These are phyloP conservation scores for Oenanthe oenanthe DNA, from an alignment of 2,113 vertebrate species.

Conservation along the genomic window DNA sequence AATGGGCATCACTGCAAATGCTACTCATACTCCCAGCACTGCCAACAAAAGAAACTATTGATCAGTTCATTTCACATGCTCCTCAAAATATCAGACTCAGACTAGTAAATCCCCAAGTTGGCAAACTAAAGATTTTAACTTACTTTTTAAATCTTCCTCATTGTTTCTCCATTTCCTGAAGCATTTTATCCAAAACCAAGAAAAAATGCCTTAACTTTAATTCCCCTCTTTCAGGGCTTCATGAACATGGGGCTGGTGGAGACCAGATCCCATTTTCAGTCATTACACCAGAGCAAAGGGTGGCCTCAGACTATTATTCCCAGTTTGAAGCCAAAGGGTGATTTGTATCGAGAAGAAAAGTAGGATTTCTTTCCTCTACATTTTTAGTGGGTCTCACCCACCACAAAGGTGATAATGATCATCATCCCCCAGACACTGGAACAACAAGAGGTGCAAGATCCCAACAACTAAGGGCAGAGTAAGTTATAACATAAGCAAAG, in stretches of 20 bases:
- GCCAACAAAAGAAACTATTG: not conserved
- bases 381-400: not conserved
- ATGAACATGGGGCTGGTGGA: not conserved
- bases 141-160: not conserved
- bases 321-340: not conserved
- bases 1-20: not conserved
- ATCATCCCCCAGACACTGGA: not conserved
- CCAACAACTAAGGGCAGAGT: not conserved
- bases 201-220: not conserved
- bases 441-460: not conserved
- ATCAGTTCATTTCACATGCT: not conserved
- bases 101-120: accelerated
- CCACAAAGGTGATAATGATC: not conserved
- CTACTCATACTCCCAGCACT: no score
- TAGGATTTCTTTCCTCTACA: not conserved
- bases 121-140: not conserved
- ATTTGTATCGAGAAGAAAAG: not conserved
- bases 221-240: not conserved
- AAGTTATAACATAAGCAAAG: not conserved
- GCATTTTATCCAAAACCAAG: not conserved
- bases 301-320: not conserved
- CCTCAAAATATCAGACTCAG: not conserved
- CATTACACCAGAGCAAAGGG: not conserved
- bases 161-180: not conserved
- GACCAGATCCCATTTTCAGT: not conserved